Base-by-base conservation (phyloP, 2,888 invertebrate genomes). In the Cantharis lateralis region DNA sequence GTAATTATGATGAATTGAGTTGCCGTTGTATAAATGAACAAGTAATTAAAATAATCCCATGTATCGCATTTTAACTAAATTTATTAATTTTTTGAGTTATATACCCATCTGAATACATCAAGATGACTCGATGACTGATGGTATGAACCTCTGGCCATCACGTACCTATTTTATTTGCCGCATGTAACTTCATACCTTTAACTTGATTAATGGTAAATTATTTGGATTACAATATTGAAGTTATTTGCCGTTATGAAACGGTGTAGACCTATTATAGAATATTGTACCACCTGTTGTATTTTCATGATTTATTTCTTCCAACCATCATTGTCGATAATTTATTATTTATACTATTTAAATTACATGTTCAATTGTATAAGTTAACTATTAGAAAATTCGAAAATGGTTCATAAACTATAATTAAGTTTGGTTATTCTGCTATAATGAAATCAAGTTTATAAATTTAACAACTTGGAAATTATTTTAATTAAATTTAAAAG, bases 101-200 rank as follows among this genome's bases (percentile, higher is more conserved):
- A 24, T 66, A 66, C 64, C 64, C 48, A 48, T 64, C 20, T 64
- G 13, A 64, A 64, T 20, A 64, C 20, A 64, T 66, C 64, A 20
- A 66, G 18, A 20, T 66, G 64, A 24, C 18, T 66, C 13, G 64
- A 66, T 66, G 64, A 66, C 64, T 66, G 64, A 66, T 66, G 64
- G 24, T 66, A 66, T 66, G 24, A 66, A 66, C 64, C 64, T 18
- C 64, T 66, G 64, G 64, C 64, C n/a, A 66, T 66, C 64, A 66
- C 64, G 64, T 66, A 66, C 24, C 64, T 66, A 66, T 66, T 66
- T 66, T 66, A 20, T 66, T 18, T 66, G 18, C 64, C 24, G 18
- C 64, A 20, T 66, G 64, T 66, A 66, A 66, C 20, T 66, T 66
- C 64, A 20, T 66, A 66, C 64, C 24, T 24, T 66, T 66, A n/a